Evolutionary conservation across 2,797 vertebrate species (phyloP).

Genomic region (Anisognathus igniventris): DNA sequence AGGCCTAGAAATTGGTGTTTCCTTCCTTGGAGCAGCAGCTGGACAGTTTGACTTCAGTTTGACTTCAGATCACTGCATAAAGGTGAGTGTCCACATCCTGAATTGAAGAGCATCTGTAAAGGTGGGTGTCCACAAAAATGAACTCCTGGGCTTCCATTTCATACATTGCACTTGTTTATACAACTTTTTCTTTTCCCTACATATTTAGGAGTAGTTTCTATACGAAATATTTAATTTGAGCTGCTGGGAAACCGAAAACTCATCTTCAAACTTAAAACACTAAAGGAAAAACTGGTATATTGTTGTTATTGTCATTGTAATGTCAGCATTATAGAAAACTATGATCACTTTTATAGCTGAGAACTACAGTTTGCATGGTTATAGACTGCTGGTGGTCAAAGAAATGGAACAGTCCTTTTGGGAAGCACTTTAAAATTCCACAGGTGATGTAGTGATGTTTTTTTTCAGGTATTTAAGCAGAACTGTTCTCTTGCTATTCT

Average conservation of each 20-base stretch:
- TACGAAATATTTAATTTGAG: background rate
- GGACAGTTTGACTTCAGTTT: constrained; percentile 17
- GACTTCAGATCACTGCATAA: background rate
- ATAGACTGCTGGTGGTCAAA: background rate
- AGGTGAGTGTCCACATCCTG: background rate
- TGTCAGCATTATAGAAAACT: background rate
- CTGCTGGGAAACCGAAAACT: background rate
- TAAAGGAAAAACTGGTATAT: background rate
- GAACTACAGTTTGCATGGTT: background rate
- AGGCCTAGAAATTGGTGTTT: background rate
- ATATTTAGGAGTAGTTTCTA: background rate
- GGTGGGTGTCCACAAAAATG: constrained; percentile 5
- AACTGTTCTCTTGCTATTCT: background rate
- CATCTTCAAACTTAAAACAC: background rate
- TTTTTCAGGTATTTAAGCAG: background rate
- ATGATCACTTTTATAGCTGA: background rate
- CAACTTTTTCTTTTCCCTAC: background rate
- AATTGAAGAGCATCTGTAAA: background rate
- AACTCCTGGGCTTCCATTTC: background rate
- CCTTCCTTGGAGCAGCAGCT: constrained; percentile 1
- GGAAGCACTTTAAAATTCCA: background rate
- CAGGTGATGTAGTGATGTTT: background rate
- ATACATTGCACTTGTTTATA: background rate
- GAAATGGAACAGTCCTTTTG: background rate
- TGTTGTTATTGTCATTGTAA: background rate